Evolutionary conservation across 1,140 invertebrate genomes (phyloP).

Genomic region (Danaus melanippus): DNA sequence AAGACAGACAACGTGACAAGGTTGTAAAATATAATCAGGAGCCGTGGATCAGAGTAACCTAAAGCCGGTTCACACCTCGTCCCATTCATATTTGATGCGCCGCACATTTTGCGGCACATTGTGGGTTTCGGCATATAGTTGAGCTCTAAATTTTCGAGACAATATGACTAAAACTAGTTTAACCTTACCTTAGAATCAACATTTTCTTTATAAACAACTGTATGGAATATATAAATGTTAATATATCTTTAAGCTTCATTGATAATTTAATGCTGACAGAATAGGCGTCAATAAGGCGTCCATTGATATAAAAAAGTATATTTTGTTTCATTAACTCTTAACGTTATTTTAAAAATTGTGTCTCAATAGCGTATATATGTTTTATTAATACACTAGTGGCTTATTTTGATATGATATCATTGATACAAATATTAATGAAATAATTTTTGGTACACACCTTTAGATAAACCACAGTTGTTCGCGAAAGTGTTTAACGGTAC

Average conservation of each 20-base stretch:
- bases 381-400: not conserved
- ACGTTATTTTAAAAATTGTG: conserved; percentile 5
- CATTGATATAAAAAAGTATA: too few relatives aligned
- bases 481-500: conserved; percentile 60
- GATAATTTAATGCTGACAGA: too few relatives aligned
- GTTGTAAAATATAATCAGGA: conserved; percentile 37
- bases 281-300: too few relatives aligned
- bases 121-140: not conserved
- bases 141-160: too few relatives aligned
- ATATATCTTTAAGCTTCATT: too few relatives aligned
- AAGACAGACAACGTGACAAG: conserved; percentile 16
- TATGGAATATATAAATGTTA: too few relatives aligned
- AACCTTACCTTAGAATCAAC: too few relatives aligned
- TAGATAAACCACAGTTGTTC: conserved; percentile 6
- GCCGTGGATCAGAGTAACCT: conserved; percentile 27
- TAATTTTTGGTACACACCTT: conserved; percentile 1
- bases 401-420: not conserved
- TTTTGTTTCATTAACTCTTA: too few relatives aligned
- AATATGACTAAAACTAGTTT: too few relatives aligned
- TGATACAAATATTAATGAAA: conserved; percentile 6
- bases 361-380: not conserved
- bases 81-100: conserved; percentile 31
- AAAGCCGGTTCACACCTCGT: conserved; percentile 30
- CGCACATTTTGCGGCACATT: conserved; percentile 7
- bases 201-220: too few relatives aligned